Evolutionary conservation across 1,140 invertebrate species (phyloP), one percentile per base, ranked within the genome.

Genomic region (Ganaspis sp.): DNA sequence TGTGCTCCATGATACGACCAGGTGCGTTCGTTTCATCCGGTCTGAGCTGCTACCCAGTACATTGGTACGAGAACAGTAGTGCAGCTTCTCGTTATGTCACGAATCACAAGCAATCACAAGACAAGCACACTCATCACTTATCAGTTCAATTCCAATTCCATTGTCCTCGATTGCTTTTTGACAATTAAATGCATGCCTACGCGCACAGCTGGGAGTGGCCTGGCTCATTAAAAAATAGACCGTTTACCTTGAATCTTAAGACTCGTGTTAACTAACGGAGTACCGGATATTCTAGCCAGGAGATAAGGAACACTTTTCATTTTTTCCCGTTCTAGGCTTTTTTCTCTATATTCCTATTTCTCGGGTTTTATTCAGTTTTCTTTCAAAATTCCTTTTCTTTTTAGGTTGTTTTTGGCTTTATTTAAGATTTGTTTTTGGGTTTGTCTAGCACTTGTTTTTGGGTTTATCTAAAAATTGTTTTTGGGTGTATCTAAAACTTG

Each of bases 1-100:
- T 83, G 82, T 82, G 81, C 81, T 83, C 72, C 72, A 73, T 76
- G 58, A 81, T 34, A 73, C 78, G 79, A 84, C 85, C 87, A 88
- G 86, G 86, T 87, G 87, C 86, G 58, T 64, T 64, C 86, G 58
- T 64, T 64, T 29, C 58, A 29, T 64, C 58, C 58, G 58, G 58
- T n/a, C 58, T 64, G n/a, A n/a, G n/a, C n/a, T n/a, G 9, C 1
- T 42, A 42, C 9, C 15, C 2, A 42, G 2, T 42, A 42, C 15
- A 42, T 15, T 49, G 15, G 45, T 49, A 49, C 45, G n/a, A 4
- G n/a, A 15, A 17, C n/a, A 17, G n/a, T n/a, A n/a, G n/a, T 15
- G 12, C 4, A 49, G 78, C 82, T 80, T 76, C 76, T 76, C 80
- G 75, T 84, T 85, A 85, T 84, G 84, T 85, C 84, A 84, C 78